Base-by-base conservation (phyloP, 2,113 vertebrate genomes). In the Sorex fumeus region DNA sequence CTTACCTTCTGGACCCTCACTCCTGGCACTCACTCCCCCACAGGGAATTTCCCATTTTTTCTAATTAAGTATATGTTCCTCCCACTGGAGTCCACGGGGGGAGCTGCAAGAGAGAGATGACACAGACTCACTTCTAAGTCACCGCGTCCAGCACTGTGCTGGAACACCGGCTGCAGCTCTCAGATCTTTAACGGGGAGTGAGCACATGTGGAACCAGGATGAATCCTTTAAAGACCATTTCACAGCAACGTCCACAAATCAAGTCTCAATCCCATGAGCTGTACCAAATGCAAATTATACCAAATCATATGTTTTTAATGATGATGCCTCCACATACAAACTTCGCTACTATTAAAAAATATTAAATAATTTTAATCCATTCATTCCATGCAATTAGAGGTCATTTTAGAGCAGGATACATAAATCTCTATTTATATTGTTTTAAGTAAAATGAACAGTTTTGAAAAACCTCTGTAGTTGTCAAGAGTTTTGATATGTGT, bases 361-460 rank as follows among this genome's bases (percentile, higher is more conserved):
- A 81, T 27, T 25, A 64, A 25, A 18, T 77, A 94, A 90, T 62
- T 21, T 27, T 64, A 64, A 64, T 76, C 71, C n/a, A 70, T 34
- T 66, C 71, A 86, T 78, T 70, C 13, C 21, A 77, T 11, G 85
- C 45, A 88, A 80, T 62, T 84, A 95, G 83, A 93, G 88, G 47
- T 84, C 90, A 91, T 86, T 93, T 86, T 62, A 92, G 90, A 94
- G 96, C 53, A 83, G 64, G 40, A 40, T 40, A 88, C 78, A 34
- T 60, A 94, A 34, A 87, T 91, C 43, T 76, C 64, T 91, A 83
- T 91, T 93, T 94, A 94, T 9, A 80, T 90, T 95, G 70, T 62
- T 96, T 47, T 88, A 53, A 12, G 53, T 60, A 94, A 95, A 76
- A 8, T 78, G 43, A 94, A 89, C 25, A 74, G 60, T 93, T 62